A percentile compares a stretch with the other conserved stretches of the same genome.
Evolutionary conservation across 2,888 invertebrate species (phyloP).

Genomic region (Malthinus seriepunctatus): DNA sequence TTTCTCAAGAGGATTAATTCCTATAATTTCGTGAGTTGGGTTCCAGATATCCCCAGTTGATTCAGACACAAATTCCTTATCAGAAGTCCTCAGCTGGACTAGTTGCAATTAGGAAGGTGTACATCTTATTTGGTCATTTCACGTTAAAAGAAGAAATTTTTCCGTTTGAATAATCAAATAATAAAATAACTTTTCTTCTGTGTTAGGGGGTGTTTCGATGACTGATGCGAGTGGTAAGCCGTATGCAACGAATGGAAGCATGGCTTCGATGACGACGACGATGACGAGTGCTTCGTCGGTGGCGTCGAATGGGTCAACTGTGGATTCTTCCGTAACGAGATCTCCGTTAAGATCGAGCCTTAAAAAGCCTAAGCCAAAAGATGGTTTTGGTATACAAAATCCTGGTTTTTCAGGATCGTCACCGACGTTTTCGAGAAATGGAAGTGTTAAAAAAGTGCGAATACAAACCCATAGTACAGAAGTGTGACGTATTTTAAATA

Average conservation of each 20-base stretch:
- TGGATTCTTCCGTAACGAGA: constrained; percentile 54
- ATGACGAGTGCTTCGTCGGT: constrained; percentile 56
- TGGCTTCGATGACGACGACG: constrained; percentile 72
- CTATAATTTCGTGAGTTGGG: no score
- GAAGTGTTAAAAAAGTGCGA: constrained; percentile 87
- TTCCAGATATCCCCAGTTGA: no score
- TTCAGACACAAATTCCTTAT: no score
- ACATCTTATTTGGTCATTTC: no score
- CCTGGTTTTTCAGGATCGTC: constrained; percentile 84
- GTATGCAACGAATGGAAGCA: constrained; percentile 56
- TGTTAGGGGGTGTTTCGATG: constrained; percentile 68
- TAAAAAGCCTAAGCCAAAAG: constrained; percentile 75
- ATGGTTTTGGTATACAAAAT: constrained; percentile 83
- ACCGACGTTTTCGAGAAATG: constrained; percentile 80
- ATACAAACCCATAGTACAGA: constrained; percentile 92
- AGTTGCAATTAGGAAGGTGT: no score
- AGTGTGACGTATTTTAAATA: constrained; percentile 53
- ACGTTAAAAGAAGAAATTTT: no score
- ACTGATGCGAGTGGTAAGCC: constrained; percentile 87
- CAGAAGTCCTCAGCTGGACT: no score
- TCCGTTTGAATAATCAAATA: no score
- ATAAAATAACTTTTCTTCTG: no score
- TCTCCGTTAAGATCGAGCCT: constrained; percentile 79
- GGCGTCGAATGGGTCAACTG: constrained; percentile 57
- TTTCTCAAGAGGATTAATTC: no score